These are phyloP conservation scores for Sebastes hubbsi DNA, from an alignment of 2,797 vertebrate species.

Conservation along the genomic window DNA sequence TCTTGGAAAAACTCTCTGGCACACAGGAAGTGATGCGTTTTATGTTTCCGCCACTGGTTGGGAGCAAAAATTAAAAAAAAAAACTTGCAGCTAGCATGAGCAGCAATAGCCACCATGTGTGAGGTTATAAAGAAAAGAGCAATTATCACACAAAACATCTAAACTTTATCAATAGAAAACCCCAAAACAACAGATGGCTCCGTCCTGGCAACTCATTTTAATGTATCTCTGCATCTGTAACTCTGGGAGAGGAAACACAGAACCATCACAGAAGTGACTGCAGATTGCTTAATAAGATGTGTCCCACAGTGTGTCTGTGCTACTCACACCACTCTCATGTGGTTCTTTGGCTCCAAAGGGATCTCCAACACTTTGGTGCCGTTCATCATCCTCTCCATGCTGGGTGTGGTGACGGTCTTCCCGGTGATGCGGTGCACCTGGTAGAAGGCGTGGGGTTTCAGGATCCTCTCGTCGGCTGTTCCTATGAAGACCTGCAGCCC, in stretches of 20 bases:
- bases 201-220: neutral
- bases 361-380: constrained; percentile 96
- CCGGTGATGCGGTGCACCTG: constrained; percentile 97
- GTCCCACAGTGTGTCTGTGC: neutral
- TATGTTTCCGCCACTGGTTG: constrained; percentile 12
- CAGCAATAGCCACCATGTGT: neutral
- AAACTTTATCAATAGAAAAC: neutral
- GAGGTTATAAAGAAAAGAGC: neutral
- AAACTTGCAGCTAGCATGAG: neutral
- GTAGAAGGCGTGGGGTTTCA: constrained; percentile 98
- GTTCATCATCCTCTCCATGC: constrained; percentile 90
- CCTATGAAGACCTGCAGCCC: constrained; percentile 97
- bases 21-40: constrained; percentile 50
- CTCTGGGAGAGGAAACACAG: neutral
- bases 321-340: constrained; percentile 95
- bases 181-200: neutral
- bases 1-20: constrained; percentile 45
- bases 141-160: neutral
- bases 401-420: constrained; percentile 96
- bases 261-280: neutral
- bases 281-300: neutral
- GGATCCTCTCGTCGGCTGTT: constrained; percentile 93
- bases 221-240: neutral
- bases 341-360: constrained; percentile 92
- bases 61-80: neutral